phyloP scores from a whole-genome alignment of 1,140 invertebrate species.

The Drosophila persimilis region DNA sequence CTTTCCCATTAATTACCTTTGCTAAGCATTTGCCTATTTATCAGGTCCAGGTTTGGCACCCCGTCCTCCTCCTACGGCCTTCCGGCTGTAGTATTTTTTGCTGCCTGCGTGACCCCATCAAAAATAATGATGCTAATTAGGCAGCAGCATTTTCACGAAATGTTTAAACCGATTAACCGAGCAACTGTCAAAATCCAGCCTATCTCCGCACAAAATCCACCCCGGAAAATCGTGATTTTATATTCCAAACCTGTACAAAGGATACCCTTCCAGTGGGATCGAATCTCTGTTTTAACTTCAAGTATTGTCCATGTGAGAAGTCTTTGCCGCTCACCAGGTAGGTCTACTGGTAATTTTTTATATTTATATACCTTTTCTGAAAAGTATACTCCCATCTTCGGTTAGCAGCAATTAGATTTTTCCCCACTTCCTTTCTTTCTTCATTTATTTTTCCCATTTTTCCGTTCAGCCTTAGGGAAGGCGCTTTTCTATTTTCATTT shows the following conservation, averaged over 20 bases:
- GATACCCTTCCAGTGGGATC: no score
- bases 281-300: no score
- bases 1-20: conserved; percentile 64
- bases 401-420: conserved; percentile 1
- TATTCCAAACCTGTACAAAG: background rate
- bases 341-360: no score
- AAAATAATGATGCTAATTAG: conserved; percentile 77
- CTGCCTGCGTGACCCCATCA: conserved; percentile 67
- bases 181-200: conserved; percentile 39
- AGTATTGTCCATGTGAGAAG: no score
- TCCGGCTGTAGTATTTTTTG: conserved; percentile 4
- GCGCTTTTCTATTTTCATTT: conserved; percentile 56
- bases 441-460: conserved; percentile 3
- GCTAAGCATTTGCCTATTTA: conserved; percentile 58
- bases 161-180: conserved; percentile 68
- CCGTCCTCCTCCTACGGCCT: background rate
- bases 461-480: conserved; percentile 5
- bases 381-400: background rate
- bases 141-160: conserved; percentile 60
- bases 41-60: conserved; percentile 24
- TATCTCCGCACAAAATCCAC: conserved; percentile 10
- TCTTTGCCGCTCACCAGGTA: no score
- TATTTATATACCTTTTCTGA: background rate
- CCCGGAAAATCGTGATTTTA: background rate
- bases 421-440: background rate